These are phyloP conservation scores for Peromyscus melanophrys DNA, from an alignment of 2,797 vertebrate genomes.

Conservation along the genomic window DNA sequence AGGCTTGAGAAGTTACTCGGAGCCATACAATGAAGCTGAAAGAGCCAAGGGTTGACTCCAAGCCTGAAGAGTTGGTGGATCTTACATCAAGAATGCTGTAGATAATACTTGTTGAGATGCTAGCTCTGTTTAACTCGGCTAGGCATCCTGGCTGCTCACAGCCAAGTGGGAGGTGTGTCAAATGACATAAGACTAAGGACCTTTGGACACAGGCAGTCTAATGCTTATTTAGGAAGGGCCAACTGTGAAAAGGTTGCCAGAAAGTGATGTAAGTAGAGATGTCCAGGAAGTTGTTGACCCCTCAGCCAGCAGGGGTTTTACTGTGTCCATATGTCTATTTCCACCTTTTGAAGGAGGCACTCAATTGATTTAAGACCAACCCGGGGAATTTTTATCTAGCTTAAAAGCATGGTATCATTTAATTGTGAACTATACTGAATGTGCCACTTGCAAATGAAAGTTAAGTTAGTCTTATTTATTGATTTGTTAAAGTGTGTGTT, in stretches of 20 bases:
- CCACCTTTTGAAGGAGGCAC: slow-evolving; percentile 16
- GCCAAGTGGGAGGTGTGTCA: neutral
- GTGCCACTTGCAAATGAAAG: slow-evolving; percentile 47
- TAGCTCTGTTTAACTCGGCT: slow-evolving; percentile 42
- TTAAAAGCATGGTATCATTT: slow-evolving; percentile 60
- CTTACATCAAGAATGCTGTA: slow-evolving; percentile 28
- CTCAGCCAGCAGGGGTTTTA: neutral
- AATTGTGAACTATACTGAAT: slow-evolving; percentile 52
- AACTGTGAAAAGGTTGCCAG: neutral
- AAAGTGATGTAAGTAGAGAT: neutral
- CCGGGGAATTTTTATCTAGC: slow-evolving; percentile 30
- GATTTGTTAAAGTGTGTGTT: slow-evolving; percentile 9
- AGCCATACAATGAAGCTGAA: neutral
- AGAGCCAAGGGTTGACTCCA: neutral
- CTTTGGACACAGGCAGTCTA: neutral
- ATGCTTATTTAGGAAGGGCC: neutral
- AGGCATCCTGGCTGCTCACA: slow-evolving; percentile 3
- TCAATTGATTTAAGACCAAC: slow-evolving; percentile 31
- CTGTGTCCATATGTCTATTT: neutral
- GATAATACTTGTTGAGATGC: neutral
- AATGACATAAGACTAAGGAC: neutral
- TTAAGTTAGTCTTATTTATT: slow-evolving; percentile 50
- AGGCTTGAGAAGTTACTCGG: neutral
- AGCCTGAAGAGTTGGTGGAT: neutral
- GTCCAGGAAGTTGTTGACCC: neutral